A percentile compares a stretch with the other conserved stretches of the same genome.
These are phyloP conservation scores for Trichechus manatus DNA, from an alignment of 2,113 vertebrate genomes.

Conservation along the genomic window DNA sequence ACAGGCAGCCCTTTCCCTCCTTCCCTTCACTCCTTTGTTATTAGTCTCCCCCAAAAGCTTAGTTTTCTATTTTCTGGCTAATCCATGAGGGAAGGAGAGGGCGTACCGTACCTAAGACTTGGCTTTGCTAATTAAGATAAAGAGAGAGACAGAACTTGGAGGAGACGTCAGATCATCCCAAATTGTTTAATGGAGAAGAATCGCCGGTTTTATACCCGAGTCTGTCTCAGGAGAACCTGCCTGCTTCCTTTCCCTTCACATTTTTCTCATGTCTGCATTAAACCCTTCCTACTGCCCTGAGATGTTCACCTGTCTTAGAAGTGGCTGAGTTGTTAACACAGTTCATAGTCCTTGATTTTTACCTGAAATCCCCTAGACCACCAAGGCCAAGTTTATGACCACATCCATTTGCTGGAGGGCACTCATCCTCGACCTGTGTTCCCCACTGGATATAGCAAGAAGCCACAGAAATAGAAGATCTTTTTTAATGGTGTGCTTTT, in stretches of 20 bases:
- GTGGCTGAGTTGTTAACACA: background rate
- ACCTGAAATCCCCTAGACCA: background rate
- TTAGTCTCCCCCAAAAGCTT: conserved; percentile 9
- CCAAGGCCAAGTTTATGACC: background rate
- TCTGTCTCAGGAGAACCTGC: background rate
- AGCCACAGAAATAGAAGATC: background rate
- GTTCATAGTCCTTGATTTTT: background rate
- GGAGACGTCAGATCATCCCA: background rate
- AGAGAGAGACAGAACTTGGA: conserved; percentile 53
- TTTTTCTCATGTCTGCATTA: background rate
- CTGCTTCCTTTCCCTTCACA: background rate
- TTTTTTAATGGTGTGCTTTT: background rate
- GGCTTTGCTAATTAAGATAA: conserved; percentile 67
- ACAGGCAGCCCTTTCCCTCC: background rate
- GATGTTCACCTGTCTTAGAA: background rate
- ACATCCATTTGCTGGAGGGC: background rate
- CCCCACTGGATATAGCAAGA: background rate
- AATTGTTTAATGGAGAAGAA: conserved; percentile 36
- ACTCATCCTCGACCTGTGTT: background rate
- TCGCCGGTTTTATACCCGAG: background rate
- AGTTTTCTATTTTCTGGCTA: conserved; percentile 30
- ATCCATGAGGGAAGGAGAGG: background rate
- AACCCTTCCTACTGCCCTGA: background rate
- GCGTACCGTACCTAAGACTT: background rate
- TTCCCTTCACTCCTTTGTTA: background rate